Conservation (phyloP, 2,113 vertebrate species). For the Triplophysa dalaica region DNA sequence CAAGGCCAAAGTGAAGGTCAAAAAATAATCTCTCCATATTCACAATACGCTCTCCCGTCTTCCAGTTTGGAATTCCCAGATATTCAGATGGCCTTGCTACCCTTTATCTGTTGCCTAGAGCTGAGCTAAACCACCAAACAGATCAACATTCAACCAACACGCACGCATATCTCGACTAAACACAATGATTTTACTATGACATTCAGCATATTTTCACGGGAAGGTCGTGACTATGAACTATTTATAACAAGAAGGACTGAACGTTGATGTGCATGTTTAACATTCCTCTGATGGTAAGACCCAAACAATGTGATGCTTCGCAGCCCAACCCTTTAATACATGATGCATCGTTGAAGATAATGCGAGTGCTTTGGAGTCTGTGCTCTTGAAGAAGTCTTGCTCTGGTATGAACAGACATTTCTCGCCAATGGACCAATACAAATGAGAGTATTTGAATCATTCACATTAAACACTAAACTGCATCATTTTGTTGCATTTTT, state of each 20-base stretch:
- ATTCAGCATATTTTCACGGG: conserved; percentile 33
- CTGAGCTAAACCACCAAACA: conserved; percentile 12
- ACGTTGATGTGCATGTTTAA: conserved; percentile 48
- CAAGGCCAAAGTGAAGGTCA: conserved; percentile 13
- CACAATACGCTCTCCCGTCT: not conserved
- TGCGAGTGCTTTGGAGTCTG: conserved; percentile 14
- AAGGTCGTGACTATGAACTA: conserved; percentile 47
- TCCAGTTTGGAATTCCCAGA: conserved; percentile 11
- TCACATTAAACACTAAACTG: not conserved
- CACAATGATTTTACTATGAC: conserved; percentile 51
- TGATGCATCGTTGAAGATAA: conserved; percentile 33
- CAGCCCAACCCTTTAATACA: conserved; percentile 31
- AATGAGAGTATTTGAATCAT: not conserved
- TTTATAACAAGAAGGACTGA: conserved; percentile 34
- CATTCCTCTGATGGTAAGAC: conserved; percentile 39
- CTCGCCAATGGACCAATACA: too few relatives aligned
- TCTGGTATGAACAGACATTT: not conserved
- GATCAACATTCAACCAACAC: conserved; percentile 19
- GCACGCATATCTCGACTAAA: not conserved
- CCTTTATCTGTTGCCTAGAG: conserved; percentile 24
- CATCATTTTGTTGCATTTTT: not conserved
- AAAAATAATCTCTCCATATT: conserved; percentile 32
- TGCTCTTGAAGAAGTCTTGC: conserved; percentile 8
- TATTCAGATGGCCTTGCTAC: conserved; percentile 18
- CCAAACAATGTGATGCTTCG: conserved; percentile 38